Evolutionary conservation across 2,888 invertebrate genomes (phyloP).

Genomic region (Dicyrtomina minuta): DNA sequence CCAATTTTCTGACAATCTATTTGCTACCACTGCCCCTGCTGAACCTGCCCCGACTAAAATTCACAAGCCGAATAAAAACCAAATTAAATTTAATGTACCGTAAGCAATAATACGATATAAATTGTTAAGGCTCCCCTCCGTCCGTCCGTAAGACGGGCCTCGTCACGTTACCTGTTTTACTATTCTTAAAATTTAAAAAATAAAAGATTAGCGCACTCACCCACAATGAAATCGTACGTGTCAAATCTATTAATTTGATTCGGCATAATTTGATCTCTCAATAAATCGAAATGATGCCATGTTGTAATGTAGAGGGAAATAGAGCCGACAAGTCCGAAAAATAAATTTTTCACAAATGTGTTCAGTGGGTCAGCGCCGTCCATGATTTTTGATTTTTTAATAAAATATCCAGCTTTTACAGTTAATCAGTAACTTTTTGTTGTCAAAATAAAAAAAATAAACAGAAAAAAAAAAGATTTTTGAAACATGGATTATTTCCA

Average conservation of each 20-base stretch:
- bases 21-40: not conserved
- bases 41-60: slow-evolving; percentile 7
- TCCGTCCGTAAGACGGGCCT: no score
- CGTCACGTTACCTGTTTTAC: no score
- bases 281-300: slow-evolving; percentile 44
- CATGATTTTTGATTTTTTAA: no score
- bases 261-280: slow-evolving; percentile 40
- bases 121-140: no score
- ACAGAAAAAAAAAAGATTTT: no score
- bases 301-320: slow-evolving; percentile 42
- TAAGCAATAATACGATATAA: no score
- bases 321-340: slow-evolving; percentile 44
- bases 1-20: slow-evolving; percentile 1
- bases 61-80: not conserved
- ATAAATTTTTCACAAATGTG: slow-evolving; percentile 41
- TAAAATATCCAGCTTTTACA: no score
- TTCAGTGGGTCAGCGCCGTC: slow-evolving; percentile 33
- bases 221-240: slow-evolving; percentile 48
- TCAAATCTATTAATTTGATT: slow-evolving; percentile 29
- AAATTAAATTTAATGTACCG: not conserved
- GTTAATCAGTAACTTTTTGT: no score
- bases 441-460: no score
- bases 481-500: no score
- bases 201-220: no score
- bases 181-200: no score